Base-by-base conservation (phyloP, 2,113 vertebrate species). In the Coracopsis vasa region DNA sequence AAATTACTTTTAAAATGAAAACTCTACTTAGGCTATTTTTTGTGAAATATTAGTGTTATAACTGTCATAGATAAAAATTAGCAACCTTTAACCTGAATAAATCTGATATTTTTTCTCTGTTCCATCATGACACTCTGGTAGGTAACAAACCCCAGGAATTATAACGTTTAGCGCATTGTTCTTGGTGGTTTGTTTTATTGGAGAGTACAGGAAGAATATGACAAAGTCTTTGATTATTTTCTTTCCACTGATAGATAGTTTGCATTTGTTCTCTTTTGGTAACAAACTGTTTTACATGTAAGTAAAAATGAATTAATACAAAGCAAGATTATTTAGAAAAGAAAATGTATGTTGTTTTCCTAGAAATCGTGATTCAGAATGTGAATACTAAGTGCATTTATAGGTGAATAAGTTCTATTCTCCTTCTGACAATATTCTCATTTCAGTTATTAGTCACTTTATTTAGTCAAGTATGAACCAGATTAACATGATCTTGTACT, bases 261-360 rank as follows among this genome's bases (percentile, higher is more conserved):
- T 87, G 18, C 65, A 16, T 66, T 67, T 93, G 62, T 82, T 92
- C 35, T 25, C 15, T 48, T 70, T 86, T 80, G 31, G 24, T 93
- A 54, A 93, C 48, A 33, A 44, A 58, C 8, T 64, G 4, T 21
- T 89, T 73, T 80, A 7, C 47, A 67, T 7, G 4, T 82, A 44
- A 58, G 31, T 71, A 83, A 86, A 95, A 93, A 88, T 2, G 10
- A 86, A 95, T 83, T 61, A 95, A 62, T 61, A 56, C 2, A 16
- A 70, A 91, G 11, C 28, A 95, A 89, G 5, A 87, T 51, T 69
- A 75, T 86, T 91, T 74, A 72, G 21, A 79, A 65, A 13, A 80
- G 7, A 79, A 92, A 94, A 48, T 25, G 10, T 79, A 28, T 95
- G 91, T 79, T 91, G 44, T 87, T 93, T 96, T 95, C 87, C 29